Conservation (phyloP, 2,888 invertebrate species). For the Elmis aenea region DNA sequence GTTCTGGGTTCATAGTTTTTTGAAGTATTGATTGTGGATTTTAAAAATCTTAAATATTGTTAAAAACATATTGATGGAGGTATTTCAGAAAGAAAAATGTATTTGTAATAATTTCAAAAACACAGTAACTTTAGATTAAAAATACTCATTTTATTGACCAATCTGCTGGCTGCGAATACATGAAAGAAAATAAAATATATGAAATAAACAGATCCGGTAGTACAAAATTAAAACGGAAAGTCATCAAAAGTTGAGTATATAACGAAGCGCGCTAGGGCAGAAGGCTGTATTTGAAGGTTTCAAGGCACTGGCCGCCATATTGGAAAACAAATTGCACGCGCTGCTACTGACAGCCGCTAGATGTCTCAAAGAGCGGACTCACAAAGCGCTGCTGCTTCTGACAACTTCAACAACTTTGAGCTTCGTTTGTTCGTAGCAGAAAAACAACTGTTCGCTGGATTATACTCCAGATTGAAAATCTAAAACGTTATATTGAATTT, state of each 20-base stretch:
- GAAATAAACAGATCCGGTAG: conserved; percentile 20
- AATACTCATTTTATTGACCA: no score
- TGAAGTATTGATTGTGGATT: no score
- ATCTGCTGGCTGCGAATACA: no score
- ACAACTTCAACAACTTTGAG: conserved; percentile 44
- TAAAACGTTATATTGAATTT: conserved; percentile 32
- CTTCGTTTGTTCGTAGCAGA: conserved; percentile 39
- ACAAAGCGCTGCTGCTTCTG: conserved; percentile 41
- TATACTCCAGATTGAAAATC: conserved; percentile 38
- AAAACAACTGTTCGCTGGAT: conserved; percentile 40
- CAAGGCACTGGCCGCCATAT: conserved; percentile 40
- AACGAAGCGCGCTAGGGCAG: conserved; percentile 23
- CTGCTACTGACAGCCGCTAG: conserved; percentile 44
- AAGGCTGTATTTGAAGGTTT: conserved; percentile 38
- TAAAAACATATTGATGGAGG: no score
- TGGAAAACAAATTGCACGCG: conserved; percentile 44
- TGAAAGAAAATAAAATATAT: no score
- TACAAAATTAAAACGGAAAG: conserved; percentile 17
- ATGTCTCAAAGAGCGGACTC: conserved; percentile 45
- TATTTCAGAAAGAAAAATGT: no score
- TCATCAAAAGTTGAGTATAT: conserved; percentile 8
- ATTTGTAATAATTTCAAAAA: no score
- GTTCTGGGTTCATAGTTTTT: no score
- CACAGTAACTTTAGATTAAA: no score
- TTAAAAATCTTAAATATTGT: no score